A percentile compares a stretch with the other conserved stretches of the same genome.
Conservation (phyloP, 1,140 invertebrate species). For the Aleiodes sp. region DNA sequence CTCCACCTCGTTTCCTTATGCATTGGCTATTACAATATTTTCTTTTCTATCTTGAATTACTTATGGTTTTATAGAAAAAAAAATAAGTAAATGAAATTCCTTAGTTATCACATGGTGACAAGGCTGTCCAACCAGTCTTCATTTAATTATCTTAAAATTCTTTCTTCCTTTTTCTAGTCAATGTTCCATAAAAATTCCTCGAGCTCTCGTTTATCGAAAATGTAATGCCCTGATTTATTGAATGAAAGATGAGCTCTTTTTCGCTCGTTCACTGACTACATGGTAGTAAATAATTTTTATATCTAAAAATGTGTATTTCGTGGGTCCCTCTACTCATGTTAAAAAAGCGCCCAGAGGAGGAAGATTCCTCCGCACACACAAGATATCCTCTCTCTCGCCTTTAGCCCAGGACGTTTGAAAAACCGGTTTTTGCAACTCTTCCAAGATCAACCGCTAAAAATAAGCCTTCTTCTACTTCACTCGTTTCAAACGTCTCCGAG, state of each 20-base stretch:
- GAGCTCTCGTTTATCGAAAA: neutral
- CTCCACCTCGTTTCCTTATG: too few species aligned
- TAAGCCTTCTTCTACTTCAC: conserved; percentile 20
- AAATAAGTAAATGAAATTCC: neutral
- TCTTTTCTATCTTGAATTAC: neutral
- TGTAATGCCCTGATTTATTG: too few species aligned
- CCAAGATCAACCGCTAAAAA: conserved; percentile 38
- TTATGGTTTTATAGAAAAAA: neutral
- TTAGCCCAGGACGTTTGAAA: neutral
- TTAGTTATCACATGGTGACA: neutral
- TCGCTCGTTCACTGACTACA: too few species aligned
- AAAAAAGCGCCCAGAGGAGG: neutral
- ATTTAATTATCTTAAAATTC: neutral
- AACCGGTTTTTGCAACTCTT: conserved; percentile 35
- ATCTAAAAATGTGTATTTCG: too few species aligned
- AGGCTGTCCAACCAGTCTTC: neutral
- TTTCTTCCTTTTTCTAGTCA: neutral
- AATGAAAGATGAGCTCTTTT: too few species aligned
- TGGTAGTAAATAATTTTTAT: too few species aligned
- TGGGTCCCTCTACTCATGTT: neutral
- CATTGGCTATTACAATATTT: neutral
- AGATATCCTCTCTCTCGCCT: neutral
- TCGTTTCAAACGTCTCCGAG: conserved; percentile 6
- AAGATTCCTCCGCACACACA: neutral
- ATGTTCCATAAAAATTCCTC: neutral